Conservation (phyloP, 1,140 invertebrate species). For the Drosophila nikananu region DNA sequence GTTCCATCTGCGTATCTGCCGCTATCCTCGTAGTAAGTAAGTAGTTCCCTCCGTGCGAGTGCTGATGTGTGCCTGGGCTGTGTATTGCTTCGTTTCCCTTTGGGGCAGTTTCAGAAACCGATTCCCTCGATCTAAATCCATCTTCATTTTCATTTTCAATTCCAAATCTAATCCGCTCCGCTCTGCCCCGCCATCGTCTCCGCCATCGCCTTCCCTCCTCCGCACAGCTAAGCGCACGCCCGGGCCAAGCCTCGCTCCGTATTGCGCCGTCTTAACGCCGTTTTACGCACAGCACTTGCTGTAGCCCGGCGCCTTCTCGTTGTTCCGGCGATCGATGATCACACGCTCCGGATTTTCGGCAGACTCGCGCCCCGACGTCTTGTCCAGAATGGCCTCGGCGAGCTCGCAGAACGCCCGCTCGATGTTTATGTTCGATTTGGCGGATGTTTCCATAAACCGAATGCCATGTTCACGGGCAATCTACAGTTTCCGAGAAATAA, state of each 20-base stretch:
- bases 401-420: conserved; percentile 98
- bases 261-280: neutral
- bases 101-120: conserved; percentile 38
- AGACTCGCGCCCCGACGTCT: conserved; percentile 90
- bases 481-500: conserved; percentile 86
- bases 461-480: conserved; percentile 99
- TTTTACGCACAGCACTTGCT: conserved; percentile 85
- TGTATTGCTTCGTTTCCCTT: conserved; percentile 51
- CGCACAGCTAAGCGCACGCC: conserved; percentile 10
- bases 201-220: neutral
- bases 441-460: conserved; percentile 99
- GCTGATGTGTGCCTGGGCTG: conserved; percentile 12
- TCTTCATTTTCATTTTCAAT: neutral
- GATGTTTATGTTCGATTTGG: conserved; percentile 99
- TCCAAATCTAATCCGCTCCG: conserved; percentile 6
- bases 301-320: conserved; percentile 84
- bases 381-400: conserved; percentile 97
- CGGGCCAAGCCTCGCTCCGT: conserved; percentile 18
- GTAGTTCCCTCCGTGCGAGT: conserved; percentile 44
- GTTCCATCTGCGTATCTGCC: conserved; percentile 28
- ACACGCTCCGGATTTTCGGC: conserved; percentile 89
- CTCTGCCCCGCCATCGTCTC: conserved; percentile 3
- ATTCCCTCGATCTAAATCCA: conserved; percentile 7
- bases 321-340: conserved; percentile 87
- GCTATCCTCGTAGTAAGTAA: conserved; percentile 28